phyloP scores from a whole-genome alignment of 2,888 invertebrate species.

The Halictus quadricinctus region DNA sequence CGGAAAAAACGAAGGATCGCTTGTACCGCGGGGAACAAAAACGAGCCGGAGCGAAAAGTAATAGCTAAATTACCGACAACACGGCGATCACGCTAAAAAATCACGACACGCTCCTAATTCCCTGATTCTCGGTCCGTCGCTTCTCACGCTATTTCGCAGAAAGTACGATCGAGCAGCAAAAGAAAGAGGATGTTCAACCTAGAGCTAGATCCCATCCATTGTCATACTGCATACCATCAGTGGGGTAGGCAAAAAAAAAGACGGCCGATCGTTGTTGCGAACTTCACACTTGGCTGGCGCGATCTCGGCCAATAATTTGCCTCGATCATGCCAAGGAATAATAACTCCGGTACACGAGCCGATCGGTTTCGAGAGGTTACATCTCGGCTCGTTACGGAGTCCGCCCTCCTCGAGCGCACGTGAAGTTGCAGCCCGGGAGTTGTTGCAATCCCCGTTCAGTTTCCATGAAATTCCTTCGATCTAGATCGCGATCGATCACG shows the following conservation, averaged over 20 bases:
- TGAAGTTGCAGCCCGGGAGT: not conserved
- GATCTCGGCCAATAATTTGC: constrained; percentile 8
- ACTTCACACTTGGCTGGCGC: not conserved
- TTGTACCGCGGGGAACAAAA: not conserved
- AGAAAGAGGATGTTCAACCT: not conserved
- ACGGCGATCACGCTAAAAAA: not conserved
- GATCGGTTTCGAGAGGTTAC: constrained; percentile 5
- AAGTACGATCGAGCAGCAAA: not conserved
- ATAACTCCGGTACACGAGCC: not conserved
- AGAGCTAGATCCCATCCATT: not conserved
- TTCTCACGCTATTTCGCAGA: not conserved
- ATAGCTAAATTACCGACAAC: not conserved
- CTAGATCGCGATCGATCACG: constrained; percentile 38
- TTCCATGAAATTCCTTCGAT: constrained; percentile 14
- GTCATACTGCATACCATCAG: not conserved
- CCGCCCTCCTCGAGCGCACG: not conserved
- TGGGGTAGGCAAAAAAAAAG: not conserved
- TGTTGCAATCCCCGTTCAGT: constrained; percentile 7
- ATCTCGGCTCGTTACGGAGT: constrained; percentile 33
- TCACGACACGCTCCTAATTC: not conserved
- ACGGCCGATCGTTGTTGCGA: not conserved
- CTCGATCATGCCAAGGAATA: not conserved
- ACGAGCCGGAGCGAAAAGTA: not conserved
- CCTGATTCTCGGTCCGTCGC: not conserved
- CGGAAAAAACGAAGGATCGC: no score